phyloP scores from a whole-genome alignment of 2,888 invertebrate species.

The Ochropleura leucogaster region DNA sequence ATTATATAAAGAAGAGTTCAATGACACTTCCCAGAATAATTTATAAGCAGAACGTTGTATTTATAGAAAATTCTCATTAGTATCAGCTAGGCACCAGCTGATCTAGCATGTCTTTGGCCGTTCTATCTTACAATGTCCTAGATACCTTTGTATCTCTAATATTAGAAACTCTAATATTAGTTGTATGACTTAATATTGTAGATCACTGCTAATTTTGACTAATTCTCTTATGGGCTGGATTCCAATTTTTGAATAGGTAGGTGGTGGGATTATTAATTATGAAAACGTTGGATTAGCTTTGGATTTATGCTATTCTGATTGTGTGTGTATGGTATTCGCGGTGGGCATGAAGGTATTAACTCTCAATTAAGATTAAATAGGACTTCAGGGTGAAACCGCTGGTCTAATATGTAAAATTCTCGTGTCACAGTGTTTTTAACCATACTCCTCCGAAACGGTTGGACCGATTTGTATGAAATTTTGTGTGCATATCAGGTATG shows the following conservation, averaged over 20 bases:
- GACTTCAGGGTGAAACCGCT: too few species aligned
- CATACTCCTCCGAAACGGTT: too few species aligned
- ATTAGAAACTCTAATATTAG: conserved; percentile 33
- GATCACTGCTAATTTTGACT: conserved; percentile 28
- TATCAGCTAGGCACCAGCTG: conserved; percentile 20
- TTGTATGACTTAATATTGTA: conserved; percentile 33
- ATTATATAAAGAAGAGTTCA: neutral
- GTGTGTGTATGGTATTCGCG: neutral
- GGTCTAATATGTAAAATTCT: too few species aligned
- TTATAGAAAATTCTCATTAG: conserved; percentile 35
- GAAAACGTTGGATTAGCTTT: neutral
- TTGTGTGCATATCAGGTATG: too few species aligned
- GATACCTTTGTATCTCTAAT: conserved; percentile 17
- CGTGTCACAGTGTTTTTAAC: too few species aligned
- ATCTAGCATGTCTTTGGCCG: conserved; percentile 27
- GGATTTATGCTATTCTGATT: neutral
- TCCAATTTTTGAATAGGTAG: conserved; percentile 15
- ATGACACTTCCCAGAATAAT: neutral
- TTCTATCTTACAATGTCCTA: conserved; percentile 39
- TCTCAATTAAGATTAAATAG: too few species aligned
- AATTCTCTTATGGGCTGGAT: conserved; percentile 19
- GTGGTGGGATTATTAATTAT: neutral
- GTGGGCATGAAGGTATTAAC: too few species aligned
- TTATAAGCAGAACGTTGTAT: conserved; percentile 14
- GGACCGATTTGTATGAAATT: too few species aligned